Percentiles rank a stretch among this genome's conserved stretches.
phyloP scores from a whole-genome alignment of 2,888 invertebrate species.

The Coenonympha arcania region DNA sequence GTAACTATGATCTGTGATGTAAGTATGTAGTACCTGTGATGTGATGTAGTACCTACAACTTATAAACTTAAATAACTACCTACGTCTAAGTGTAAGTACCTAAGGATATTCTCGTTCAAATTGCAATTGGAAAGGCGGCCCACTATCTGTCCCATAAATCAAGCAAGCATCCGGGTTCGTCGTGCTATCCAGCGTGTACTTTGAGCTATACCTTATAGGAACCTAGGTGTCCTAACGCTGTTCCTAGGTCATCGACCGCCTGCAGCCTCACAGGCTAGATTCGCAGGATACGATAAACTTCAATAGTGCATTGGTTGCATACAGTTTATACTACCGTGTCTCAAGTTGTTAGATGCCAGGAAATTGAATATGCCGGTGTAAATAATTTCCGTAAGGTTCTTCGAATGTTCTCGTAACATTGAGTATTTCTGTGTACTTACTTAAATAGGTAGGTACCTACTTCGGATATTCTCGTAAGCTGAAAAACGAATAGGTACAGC shows the following conservation, averaged over 20 bases:
- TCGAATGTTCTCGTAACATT: not conserved
- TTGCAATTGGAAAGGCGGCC: slow-evolving; percentile 28
- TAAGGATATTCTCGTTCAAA: slow-evolving; percentile 15
- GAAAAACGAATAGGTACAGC: no score
- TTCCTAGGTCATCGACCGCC: slow-evolving; percentile 61
- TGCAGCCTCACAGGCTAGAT: slow-evolving; percentile 58
- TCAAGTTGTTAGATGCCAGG: slow-evolving; percentile 36
- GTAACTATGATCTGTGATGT: no score
- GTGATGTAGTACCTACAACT: no score
- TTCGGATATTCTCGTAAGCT: no score
- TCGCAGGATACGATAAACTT: slow-evolving; percentile 72
- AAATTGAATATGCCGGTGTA: slow-evolving; percentile 12
- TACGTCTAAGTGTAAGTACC: no score
- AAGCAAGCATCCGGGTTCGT: slow-evolving; percentile 45
- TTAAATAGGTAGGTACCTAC: not conserved
- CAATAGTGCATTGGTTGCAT: slow-evolving; percentile 68
- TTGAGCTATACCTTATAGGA: slow-evolving; percentile 38
- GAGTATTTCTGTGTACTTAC: not conserved
- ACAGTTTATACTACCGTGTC: slow-evolving; percentile 35
- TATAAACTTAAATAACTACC: no score
- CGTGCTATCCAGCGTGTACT: slow-evolving; percentile 47
- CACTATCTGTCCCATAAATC: slow-evolving; percentile 33
- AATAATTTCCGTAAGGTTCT: slow-evolving; percentile 5
- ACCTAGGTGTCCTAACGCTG: slow-evolving; percentile 60
- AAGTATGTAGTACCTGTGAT: no score